Evolutionary conservation across 2,797 vertebrate species (phyloP).

Genomic region (Etheostoma nigrum): DNA sequence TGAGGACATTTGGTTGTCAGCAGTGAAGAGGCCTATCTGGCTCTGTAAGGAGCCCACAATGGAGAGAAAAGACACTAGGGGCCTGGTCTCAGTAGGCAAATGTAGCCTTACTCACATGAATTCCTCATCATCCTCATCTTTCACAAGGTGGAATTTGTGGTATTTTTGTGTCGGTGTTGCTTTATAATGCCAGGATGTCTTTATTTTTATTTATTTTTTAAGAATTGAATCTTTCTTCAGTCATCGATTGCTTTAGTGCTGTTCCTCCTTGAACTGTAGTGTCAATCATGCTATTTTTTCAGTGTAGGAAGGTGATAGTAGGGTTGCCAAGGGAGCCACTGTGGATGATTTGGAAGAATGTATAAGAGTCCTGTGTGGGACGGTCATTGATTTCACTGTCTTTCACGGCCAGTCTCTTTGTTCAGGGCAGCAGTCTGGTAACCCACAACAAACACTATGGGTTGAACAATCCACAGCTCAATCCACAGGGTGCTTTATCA

Average conservation of each 20-base stretch:
- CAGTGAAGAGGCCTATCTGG: slow-evolving; percentile 75
- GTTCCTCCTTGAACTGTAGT: slow-evolving; percentile 27
- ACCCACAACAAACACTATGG: slow-evolving; percentile 74
- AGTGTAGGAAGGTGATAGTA: slow-evolving; percentile 42
- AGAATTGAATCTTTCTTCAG: slow-evolving; percentile 37
- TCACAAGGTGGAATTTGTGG: slow-evolving; percentile 37
- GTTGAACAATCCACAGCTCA: slow-evolving; percentile 58
- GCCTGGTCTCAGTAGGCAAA: slow-evolving; percentile 64
- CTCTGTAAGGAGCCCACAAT: slow-evolving; percentile 69
- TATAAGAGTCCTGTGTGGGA: slow-evolving; percentile 64
- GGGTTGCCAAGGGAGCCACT: slow-evolving; percentile 60
- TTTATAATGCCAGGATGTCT: slow-evolving; percentile 31
- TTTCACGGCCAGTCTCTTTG: slow-evolving; percentile 69
- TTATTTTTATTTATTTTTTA: slow-evolving; percentile 4
- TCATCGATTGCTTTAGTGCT: slow-evolving; percentile 42
- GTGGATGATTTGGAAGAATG: slow-evolving; percentile 72
- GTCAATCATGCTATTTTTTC: slow-evolving; percentile 50
- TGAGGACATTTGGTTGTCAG: slow-evolving; percentile 84
- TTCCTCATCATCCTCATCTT: slow-evolving; percentile 57
- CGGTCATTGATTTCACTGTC: slow-evolving; percentile 79
- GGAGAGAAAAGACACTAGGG: slow-evolving; percentile 61
- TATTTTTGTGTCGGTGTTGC: slow-evolving; percentile 30
- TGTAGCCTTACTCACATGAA: slow-evolving; percentile 46
- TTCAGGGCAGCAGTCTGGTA: slow-evolving; percentile 71
- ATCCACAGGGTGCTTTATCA: slow-evolving; percentile 76